Base-by-base conservation (phyloP, 1,140 invertebrate species). In the Potamilus streckersoni region DNA sequence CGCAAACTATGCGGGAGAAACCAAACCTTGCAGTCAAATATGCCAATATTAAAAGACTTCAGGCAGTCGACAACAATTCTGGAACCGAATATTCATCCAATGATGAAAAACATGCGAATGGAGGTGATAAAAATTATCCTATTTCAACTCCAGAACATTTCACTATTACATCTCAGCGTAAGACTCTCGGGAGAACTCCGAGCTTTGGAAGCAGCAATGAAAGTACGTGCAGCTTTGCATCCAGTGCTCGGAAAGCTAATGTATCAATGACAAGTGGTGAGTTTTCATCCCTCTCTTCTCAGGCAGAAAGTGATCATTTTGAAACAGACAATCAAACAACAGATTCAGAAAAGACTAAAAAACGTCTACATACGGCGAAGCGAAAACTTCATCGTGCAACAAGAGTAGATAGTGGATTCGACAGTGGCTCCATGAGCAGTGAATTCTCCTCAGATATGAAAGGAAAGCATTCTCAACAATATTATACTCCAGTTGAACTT, bases 371-470 rank as follows among this genome's bases (percentile, higher is more conserved):
- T 49, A 69, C 78, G 67, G 57, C 61, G 19, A 68, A 68, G 72
- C n/a, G 63, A 62, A 77, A 78, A 71, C 56, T 73, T 16, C 72
- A 71, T 64, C 38, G 82, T 74, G 64, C 60, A n/a, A 72, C 70
- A 11, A 56, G 75, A 19, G 79, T 85, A 20, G 86, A 87, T 72
- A 87, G 86, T 76, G 86, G 86, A 55, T 87, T 87, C 78, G 86
- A 87, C 62, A 87, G 82, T 74, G 83, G 76, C 15, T 84, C 83
- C 0, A 73, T 84, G 62, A 83, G 80, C 66, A 86, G 84, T 77
- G 84, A 85, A 62, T 79, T 81, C 59, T 85, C 79, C 20, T 49
- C 38, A 49, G 38, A 49, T 49, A 6, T 49, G 38, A 49, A 49
- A 11, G 38, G 38, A 49, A 49, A 49, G 38, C 38, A 49, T 49